These are phyloP conservation scores for Byasa hedistus DNA, from an alignment of 2,888 invertebrate species.

Conservation along the genomic window DNA sequence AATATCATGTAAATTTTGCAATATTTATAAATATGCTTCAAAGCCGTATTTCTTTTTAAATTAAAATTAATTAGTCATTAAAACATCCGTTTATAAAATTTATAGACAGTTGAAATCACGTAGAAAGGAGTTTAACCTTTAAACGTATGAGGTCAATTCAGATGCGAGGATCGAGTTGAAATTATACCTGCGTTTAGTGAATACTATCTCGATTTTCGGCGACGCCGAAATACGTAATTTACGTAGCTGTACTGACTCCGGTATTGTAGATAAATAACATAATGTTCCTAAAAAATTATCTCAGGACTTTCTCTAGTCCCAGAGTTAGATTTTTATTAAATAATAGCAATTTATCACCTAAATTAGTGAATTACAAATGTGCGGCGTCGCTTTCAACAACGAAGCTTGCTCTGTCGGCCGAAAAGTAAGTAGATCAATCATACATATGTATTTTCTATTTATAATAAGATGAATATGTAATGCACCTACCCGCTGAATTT, in stretches of 20 bases:
- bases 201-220: constrained; percentile 15
- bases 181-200: not conserved
- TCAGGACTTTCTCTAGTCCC: constrained; percentile 55
- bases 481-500: no score
- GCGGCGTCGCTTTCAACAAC: constrained; percentile 63
- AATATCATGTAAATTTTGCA: not conserved
- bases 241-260: constrained; percentile 6
- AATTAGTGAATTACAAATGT: constrained; percentile 54
- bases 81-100: not conserved
- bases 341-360: constrained; percentile 49
- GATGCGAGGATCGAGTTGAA: not conserved
- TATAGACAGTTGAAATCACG: not conserved
- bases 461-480: no score
- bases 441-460: not conserved
- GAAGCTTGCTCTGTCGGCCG: constrained; percentile 56
- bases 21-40: not conserved
- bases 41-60: not conserved
- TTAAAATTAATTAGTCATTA: not conserved
- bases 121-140: constrained; percentile 15
- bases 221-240: constrained; percentile 24
- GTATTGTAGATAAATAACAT: not conserved
- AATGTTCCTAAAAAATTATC: constrained; percentile 59
- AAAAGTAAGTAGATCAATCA: constrained; percentile 55
- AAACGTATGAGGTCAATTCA: not conserved
- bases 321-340: constrained; percentile 50